Conservation (phyloP, 2,888 invertebrate genomes). For the Ariolimax columbianus region DNA sequence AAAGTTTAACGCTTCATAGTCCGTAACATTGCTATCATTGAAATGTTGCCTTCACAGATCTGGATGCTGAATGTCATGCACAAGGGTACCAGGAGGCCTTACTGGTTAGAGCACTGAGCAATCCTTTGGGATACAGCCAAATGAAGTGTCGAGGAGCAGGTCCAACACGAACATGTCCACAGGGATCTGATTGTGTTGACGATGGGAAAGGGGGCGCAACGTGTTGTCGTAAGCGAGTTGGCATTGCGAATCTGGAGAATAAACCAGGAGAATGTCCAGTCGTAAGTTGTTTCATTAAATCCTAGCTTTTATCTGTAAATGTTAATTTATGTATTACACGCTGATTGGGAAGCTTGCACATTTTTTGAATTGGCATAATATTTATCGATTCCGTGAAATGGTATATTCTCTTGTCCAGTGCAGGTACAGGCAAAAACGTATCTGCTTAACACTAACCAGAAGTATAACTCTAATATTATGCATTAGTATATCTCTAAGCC, state of each 20-base stretch:
- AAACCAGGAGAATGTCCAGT: background rate
- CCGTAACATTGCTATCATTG: background rate
- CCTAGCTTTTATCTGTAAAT: background rate
- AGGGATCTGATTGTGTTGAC: slow-evolving; percentile 20
- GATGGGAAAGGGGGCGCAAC: slow-evolving; percentile 20
- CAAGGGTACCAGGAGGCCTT: background rate
- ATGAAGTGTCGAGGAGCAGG: slow-evolving; percentile 20
- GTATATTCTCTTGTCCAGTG: no score
- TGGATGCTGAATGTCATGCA: slow-evolving; percentile 13
- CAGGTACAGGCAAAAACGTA: no score
- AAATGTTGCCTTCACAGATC: background rate
- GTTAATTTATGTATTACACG: no score
- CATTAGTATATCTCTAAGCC: no score
- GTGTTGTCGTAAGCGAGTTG: slow-evolving; percentile 21
- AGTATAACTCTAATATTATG: no score
- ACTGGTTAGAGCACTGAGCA: background rate
- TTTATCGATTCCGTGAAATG: no score
- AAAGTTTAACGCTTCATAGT: no score
- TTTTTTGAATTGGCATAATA: no score
- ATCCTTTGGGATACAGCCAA: slow-evolving; percentile 7
- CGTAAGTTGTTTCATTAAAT: background rate
- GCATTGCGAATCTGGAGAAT: background rate
- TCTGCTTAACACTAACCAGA: no score
- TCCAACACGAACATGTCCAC: background rate
- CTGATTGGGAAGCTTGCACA: no score